Evolutionary conservation across 2,113 vertebrate genomes (phyloP).

Genomic region (Probosciger aterrimus): DNA sequence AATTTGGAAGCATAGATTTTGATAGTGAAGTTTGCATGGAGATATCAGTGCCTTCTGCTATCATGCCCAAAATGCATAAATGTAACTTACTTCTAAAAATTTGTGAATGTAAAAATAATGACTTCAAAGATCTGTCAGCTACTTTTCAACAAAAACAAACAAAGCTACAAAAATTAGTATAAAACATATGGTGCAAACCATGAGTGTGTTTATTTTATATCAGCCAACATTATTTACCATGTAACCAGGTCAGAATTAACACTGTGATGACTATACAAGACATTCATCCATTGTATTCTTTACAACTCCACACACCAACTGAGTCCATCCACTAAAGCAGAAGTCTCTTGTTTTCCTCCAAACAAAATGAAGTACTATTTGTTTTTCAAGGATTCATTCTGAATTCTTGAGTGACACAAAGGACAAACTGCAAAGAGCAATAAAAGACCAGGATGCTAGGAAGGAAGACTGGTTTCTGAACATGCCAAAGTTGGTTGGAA

Average conservation of each 20-base stretch:
- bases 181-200: constrained; percentile 64
- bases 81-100: constrained; percentile 21
- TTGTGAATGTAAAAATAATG: not conserved
- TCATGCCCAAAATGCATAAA: constrained; percentile 24
- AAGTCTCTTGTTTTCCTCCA: not conserved
- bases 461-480: constrained; percentile 20
- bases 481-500: constrained; percentile 8
- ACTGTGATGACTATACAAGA: constrained; percentile 43
- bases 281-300: constrained; percentile 19
- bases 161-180: constrained; percentile 61
- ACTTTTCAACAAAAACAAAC: constrained; percentile 59
- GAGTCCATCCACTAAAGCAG: constrained; percentile 9
- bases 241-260: constrained; percentile 70
- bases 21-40: not conserved
- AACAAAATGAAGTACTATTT: constrained; percentile 31
- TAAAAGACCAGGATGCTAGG: not conserved
- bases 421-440: constrained; percentile 26
- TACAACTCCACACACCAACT: not conserved
- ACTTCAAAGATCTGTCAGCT: constrained; percentile 51
- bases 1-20: not conserved
- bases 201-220: constrained; percentile 67
- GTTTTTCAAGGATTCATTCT: constrained; percentile 33
- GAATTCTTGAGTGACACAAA: constrained; percentile 41
- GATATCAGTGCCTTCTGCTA: constrained; percentile 7
- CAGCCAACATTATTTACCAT: constrained; percentile 68